Conservation (phyloP, 2,888 invertebrate species). For the Pterobdella sp. region DNA sequence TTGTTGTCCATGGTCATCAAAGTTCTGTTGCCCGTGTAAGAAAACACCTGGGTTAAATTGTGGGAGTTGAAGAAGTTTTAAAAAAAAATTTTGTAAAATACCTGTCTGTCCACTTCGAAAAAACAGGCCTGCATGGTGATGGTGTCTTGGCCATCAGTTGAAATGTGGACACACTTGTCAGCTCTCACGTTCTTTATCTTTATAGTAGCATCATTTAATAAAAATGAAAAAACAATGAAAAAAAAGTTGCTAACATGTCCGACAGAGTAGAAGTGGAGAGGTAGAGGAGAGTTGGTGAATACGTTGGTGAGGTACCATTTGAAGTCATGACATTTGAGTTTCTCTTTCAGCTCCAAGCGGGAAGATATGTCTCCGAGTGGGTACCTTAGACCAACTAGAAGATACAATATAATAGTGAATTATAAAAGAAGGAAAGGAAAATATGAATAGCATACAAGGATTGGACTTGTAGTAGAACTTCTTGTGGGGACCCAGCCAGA, state of each 20-base stretch:
- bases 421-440: too few species aligned
- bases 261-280: conserved; percentile 24
- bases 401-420: too few species aligned
- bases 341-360: conserved; percentile 22
- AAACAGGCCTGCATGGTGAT: conserved; percentile 14
- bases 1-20: conserved; percentile 13
- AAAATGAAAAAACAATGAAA: too few species aligned
- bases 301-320: conserved; percentile 25
- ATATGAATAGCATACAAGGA: too few species aligned
- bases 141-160: conserved; percentile 5
- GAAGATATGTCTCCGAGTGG: conserved; percentile 17
- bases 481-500: conserved; percentile 99
- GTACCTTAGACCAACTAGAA: not conserved
- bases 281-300: conserved; percentile 19
- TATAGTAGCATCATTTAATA: not conserved
- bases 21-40: conserved; percentile 14
- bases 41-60: conserved; percentile 17
- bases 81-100: too few species aligned
- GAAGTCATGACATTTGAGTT: conserved; percentile 25
- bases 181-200: conserved; percentile 19
- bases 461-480: conserved; percentile 54
- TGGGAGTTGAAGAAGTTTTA: too few species aligned
- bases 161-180: conserved; percentile 11
- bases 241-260: conserved; percentile 18
- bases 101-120: conserved; percentile 26